phyloP scores from a whole-genome alignment of 2,888 invertebrate species.

The Tipula unca region DNA sequence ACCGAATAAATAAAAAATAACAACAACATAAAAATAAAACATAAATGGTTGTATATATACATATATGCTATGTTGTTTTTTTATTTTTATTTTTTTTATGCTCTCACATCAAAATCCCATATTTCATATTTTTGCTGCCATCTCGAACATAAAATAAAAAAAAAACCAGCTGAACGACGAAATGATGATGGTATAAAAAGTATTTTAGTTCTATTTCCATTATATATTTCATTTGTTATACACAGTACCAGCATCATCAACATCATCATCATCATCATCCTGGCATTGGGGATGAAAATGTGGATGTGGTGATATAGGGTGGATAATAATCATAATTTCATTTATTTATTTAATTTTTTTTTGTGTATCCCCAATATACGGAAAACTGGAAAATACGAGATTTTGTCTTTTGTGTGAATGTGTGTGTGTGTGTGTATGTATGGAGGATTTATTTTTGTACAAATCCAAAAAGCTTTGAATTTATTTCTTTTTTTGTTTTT shows the following conservation, averaged over 20 bases:
- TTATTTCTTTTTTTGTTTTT: neutral
- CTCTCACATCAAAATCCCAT: conserved; percentile 14
- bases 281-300: neutral
- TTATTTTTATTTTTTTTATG: neutral
- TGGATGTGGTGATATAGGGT: neutral
- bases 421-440: neutral
- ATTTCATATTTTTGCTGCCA: conserved; percentile 14
- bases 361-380: neutral
- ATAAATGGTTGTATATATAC: neutral
- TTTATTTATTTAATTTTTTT: neutral
- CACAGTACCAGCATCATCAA: neutral
- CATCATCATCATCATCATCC: neutral
- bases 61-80: neutral
- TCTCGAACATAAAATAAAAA: neutral
- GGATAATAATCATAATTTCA: conserved; percentile 1
- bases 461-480: neutral
- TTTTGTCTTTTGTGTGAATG: neutral
- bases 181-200: neutral
- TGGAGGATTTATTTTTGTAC: neutral
- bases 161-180: neutral
- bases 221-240: neutral
- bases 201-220: neutral
- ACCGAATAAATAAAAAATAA: neutral
- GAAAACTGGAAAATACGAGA: neutral
- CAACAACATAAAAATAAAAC: neutral